Percentiles rank a stretch among this genome's conserved stretches.
Conservation (phyloP, 2,888 invertebrate genomes). For the Nasonovia ribisnigri region DNA sequence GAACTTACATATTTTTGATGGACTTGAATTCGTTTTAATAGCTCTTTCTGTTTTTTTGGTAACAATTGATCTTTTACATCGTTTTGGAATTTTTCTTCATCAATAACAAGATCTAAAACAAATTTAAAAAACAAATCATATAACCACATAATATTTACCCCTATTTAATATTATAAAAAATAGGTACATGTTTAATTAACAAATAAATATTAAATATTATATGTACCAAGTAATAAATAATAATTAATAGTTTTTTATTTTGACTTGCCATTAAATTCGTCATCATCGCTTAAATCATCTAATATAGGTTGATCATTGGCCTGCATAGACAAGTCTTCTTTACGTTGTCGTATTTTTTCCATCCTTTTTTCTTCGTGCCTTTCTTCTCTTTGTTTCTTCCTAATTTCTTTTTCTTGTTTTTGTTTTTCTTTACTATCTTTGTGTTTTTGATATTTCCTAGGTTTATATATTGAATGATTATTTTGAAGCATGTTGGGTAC, state of each 20-base stretch:
- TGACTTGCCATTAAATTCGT: conserved; percentile 56
- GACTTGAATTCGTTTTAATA: conserved; percentile 78
- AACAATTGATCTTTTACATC: conserved; percentile 71
- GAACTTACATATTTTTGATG: conserved; percentile 72
- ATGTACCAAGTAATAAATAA: background rate
- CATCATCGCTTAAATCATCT: conserved; percentile 61
- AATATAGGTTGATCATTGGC: conserved; percentile 43
- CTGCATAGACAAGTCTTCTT: conserved; percentile 39
- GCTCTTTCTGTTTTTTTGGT: conserved; percentile 77
- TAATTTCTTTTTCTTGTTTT: conserved; percentile 43
- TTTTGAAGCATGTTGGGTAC: background rate
- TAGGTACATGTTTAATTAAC: background rate
- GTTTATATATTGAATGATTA: conserved; percentile 23
- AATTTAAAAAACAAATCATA: conserved; percentile 1
- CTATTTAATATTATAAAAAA: background rate
- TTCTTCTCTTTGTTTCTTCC: conserved; percentile 51
- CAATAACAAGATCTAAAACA: conserved; percentile 60
- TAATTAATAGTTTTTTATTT: background rate
- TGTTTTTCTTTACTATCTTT: conserved; percentile 35
- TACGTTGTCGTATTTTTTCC: conserved; percentile 56
- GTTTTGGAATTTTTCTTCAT: conserved; percentile 69
- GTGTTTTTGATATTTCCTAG: conserved; percentile 48
- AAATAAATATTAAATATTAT: background rate
- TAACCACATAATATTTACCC: background rate
- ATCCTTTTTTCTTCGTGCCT: conserved; percentile 57